A percentile compares a stretch with the other conserved stretches of the same genome.
These are phyloP conservation scores for Alcis repandata DNA, from an alignment of 2,888 invertebrate genomes.

Conservation along the genomic window DNA sequence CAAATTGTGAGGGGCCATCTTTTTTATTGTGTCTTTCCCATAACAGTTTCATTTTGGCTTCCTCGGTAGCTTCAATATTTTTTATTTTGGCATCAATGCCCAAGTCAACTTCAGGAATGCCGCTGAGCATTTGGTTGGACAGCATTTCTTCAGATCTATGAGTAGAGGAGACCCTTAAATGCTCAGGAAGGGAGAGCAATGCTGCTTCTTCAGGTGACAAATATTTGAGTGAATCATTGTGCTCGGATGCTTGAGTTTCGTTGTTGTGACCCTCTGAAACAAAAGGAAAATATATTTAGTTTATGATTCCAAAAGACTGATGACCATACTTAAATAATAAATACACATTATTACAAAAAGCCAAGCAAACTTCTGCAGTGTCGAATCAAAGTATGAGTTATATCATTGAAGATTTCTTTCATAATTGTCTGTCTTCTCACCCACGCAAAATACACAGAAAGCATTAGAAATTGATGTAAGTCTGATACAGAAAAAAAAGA, in stretches of 20 bases:
- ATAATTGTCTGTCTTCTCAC: too few species aligned
- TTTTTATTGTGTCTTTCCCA: conserved; percentile 96
- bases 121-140: conserved; percentile 99
- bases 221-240: conserved; percentile 86
- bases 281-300: conserved; percentile 39
- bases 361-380: too few species aligned
- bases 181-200: conserved; percentile 94
- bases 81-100: conserved; percentile 99
- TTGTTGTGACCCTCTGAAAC: conserved; percentile 72
- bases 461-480: too few species aligned
- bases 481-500: too few species aligned
- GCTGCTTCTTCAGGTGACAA: conserved; percentile 96
- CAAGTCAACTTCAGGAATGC: conserved; percentile 99
- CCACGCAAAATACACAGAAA: too few species aligned
- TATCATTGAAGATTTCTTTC: too few species aligned
- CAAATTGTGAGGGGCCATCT: conserved; percentile 97
- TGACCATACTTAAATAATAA: too few species aligned
- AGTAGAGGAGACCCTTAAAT: conserved; percentile 93
- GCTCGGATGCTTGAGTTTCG: conserved; percentile 77
- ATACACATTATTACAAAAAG: too few species aligned
- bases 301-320: too few species aligned
- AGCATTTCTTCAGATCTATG: conserved; percentile 99
- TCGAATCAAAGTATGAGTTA: too few species aligned
- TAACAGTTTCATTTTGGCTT: conserved; percentile 96
- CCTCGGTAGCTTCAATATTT: conserved; percentile 99